Evolutionary conservation across 2,888 invertebrate species (phyloP), one percentile per base, ranked within the genome.

Genomic region (Drosophila mayaguana): DNA sequence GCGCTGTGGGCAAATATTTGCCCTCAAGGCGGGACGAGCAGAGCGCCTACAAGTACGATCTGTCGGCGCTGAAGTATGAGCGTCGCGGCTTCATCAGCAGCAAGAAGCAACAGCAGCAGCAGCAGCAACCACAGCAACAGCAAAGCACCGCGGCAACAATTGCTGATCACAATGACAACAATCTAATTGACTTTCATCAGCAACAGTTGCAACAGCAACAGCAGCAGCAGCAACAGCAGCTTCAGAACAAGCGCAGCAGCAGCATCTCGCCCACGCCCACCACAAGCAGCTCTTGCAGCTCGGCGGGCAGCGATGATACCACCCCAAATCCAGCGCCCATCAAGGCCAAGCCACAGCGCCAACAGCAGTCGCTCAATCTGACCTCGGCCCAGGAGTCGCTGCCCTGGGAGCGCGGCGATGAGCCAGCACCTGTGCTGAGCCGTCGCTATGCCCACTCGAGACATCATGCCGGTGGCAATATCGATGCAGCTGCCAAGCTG

Each of bases 151-250:
- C 50, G 81, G 86, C 68, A 83, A 81, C 63, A 42, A 42, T 64
- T 84, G 75, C 83, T 67, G 92, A 93, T 76, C 90, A 92, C 86
- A 93, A 93, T 73, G 93, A 93, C 89, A 93, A 93, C 91, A 93
- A 92, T 74, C 78, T 93, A 60, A 92, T 92, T 68, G 93, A 93
- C 81, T 92, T 93, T 64, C 91, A 92, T 75, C 90, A 82, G 63
- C 80, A 76, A 40, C 75, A 73, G 18, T 77, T 45, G 14, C 45
- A 45, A 22, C 81, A 75, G 38, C 80, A 78, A 1, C 45, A 45
- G 8, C 43, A 75, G 36, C 75, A 73, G 12, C 80, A 90, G 34
- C 80, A 76, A 25, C 81, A 77, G 46, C 80, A 78, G 34, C 77
- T 90, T 36, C 83, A 78, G 46, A 16, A 72, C 8, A 81, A 90